Evolutionary conservation across 2,888 invertebrate genomes (phyloP), one percentile per base, ranked within the genome.

Genomic region (Drosophila tanythrix): DNA sequence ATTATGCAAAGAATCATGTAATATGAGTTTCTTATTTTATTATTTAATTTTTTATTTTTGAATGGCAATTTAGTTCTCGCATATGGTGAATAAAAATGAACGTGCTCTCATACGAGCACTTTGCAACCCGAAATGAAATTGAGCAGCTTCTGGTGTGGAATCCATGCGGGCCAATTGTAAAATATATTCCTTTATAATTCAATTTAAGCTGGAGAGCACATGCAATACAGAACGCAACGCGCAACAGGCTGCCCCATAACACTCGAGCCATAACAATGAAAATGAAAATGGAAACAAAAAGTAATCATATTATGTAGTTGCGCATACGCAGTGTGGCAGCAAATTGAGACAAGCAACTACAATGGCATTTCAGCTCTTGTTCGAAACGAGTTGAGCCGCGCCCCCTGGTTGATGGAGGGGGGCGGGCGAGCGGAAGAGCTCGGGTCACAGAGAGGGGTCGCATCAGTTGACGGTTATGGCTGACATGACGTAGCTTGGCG

Each of bases 401-500:
- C 8, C 43, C 40, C 10, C 25, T 15, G 40, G 59, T 59, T 40
- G n/a, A 0, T 21, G 33, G 7, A 18, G 1, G 35, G 25, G 11
- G 21, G 21, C 21, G 21, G 53, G 33, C 8, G 11, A 50, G 40
- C 13, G 51, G 21, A 36, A 43, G 8, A n/a, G 35, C n/a, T 31
- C 11, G 46, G n/a, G 13, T 6, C 38, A 36, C n/a, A 36, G 18
- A 13, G 7, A 25, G 59, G 27, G 67, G 18, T 61, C 58, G 81
- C 84, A 87, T 81, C 85, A 88, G 85, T 85, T 85, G 85, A 88
- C 79, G 74, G 81, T 85, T 85, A 85, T 85, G 81, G 81, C 59
- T 77, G 85, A 83, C 75, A 83, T 81, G 76, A 68, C 68, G 73
- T 79, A 65, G 65, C 60, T 71, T 60, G 46, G 55, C 61, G 56